Conservation (phyloP, 2,888 invertebrate genomes). For the Sturmia bella region DNA sequence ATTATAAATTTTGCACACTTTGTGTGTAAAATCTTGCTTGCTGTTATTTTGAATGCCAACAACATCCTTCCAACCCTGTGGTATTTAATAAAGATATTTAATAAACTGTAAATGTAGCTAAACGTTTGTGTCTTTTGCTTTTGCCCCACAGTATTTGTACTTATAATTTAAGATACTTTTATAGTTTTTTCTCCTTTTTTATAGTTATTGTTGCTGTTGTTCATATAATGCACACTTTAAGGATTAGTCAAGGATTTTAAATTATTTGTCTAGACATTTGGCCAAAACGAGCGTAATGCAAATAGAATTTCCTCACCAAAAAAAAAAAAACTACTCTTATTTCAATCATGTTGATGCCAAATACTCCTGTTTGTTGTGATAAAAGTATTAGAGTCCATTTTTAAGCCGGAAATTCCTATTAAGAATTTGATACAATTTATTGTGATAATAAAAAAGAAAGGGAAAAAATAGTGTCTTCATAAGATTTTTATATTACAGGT, state of each 20-base stretch:
- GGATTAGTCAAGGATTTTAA: conserved; percentile 67
- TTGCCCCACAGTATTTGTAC: conserved; percentile 24
- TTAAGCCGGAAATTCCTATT: conserved; percentile 67
- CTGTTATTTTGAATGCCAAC: conserved; percentile 10
- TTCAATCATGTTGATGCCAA: background rate
- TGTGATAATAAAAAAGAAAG: conserved; percentile 3
- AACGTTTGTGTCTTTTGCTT: conserved; percentile 8
- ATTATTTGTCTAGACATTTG: conserved; percentile 69
- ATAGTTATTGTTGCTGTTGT: conserved; percentile 26
- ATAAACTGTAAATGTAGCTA: conserved; percentile 12
- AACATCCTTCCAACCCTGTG: conserved; percentile 36
- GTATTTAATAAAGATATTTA: conserved; percentile 46
- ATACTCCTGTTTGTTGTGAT: conserved; percentile 26
- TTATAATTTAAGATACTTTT: conserved; percentile 23
- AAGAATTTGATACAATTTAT: conserved; percentile 64
- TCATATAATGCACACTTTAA: conserved; percentile 62
- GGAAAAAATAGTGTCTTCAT: background rate
- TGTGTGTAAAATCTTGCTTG: background rate
- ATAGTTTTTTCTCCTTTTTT: conserved; percentile 9
- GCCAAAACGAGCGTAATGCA: conserved; percentile 43
- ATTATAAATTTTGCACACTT: conserved; percentile 50
- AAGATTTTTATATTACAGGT: conserved; percentile 28
- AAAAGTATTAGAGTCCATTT: conserved; percentile 52
- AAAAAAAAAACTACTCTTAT: background rate
- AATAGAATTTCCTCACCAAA: conserved; percentile 26